These are phyloP conservation scores for Microctonus brassicae DNA, from an alignment of 2,888 invertebrate genomes.

Conservation along the genomic window DNA sequence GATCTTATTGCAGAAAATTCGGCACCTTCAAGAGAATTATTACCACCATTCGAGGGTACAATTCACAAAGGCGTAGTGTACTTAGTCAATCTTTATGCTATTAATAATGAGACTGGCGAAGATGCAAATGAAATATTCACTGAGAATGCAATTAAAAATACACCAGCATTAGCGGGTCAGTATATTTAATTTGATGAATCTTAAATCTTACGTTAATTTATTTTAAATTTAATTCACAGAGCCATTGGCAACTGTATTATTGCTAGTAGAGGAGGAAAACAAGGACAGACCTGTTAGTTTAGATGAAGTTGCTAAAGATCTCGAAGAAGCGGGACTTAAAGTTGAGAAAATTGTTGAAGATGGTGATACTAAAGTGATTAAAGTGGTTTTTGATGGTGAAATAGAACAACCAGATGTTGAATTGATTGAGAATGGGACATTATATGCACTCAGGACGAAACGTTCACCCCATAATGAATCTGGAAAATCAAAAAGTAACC, in stretches of 20 bases:
- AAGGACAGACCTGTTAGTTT: conserved; percentile 53
- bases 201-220: background rate
- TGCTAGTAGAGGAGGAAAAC: conserved; percentile 60
- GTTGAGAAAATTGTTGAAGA: conserved; percentile 55
- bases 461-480: conserved; percentile 54
- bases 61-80: conserved; percentile 52
- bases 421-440: conserved; percentile 20
- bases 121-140: conserved; percentile 56
- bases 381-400: conserved; percentile 52
- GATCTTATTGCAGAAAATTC: conserved; percentile 34
- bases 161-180: conserved; percentile 56
- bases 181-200: background rate
- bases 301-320: conserved; percentile 61
- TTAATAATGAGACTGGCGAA: conserved; percentile 57
- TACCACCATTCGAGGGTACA: conserved; percentile 50
- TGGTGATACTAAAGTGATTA: conserved; percentile 55
- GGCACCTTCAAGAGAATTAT: conserved; percentile 54
- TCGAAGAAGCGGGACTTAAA: conserved; percentile 58
- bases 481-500: conserved; percentile 37
- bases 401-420: conserved; percentile 30
- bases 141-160: conserved; percentile 50
- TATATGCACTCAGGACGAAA: conserved; percentile 56
- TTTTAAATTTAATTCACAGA: conserved; percentile 45
- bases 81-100: conserved; percentile 61
- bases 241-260: conserved; percentile 58